These are phyloP conservation scores for Gastrophryne carolinensis DNA, from an alignment of 2,797 vertebrate genomes.

Conservation along the genomic window DNA sequence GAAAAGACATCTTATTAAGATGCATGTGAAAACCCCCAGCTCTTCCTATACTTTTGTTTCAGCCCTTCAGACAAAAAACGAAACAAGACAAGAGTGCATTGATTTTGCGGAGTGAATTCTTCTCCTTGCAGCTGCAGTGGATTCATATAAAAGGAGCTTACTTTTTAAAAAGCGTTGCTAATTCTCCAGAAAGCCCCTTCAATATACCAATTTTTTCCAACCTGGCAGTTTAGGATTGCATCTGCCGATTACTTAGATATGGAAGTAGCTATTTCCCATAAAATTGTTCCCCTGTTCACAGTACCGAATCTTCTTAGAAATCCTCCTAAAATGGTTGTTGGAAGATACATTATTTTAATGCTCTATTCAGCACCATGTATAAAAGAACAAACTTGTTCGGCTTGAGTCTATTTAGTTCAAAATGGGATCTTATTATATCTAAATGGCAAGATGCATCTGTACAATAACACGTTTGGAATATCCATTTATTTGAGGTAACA, in stretches of 20 bases:
- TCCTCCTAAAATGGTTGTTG: constrained; percentile 43
- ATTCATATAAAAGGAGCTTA: constrained; percentile 55
- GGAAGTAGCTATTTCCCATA: constrained; percentile 55
- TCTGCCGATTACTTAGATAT: constrained; percentile 58
- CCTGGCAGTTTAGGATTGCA: constrained; percentile 59
- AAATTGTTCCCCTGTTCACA: constrained; percentile 51
- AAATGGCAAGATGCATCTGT: background rate
- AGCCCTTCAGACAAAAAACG: constrained; percentile 57
- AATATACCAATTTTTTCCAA: constrained; percentile 56
- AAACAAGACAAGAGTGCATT: constrained; percentile 59
- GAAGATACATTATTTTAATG: constrained; percentile 50
- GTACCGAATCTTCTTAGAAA: constrained; percentile 45
- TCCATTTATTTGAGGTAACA: background rate
- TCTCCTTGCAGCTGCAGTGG: constrained; percentile 58
- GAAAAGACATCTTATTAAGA: constrained; percentile 62
- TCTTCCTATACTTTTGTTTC: constrained; percentile 65
- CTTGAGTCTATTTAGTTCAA: background rate
- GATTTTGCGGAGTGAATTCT: constrained; percentile 61
- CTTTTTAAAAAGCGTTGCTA: constrained; percentile 58
- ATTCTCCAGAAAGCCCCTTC: constrained; percentile 61
- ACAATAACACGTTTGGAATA: constrained; percentile 3
- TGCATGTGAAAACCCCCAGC: constrained; percentile 60
- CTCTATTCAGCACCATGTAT: constrained; percentile 61
- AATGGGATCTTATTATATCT: background rate
- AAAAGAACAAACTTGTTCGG: constrained; percentile 47